These are phyloP conservation scores for Daphoenositta chrysoptera DNA, from an alignment of 2,113 vertebrate species.

Conservation along the genomic window DNA sequence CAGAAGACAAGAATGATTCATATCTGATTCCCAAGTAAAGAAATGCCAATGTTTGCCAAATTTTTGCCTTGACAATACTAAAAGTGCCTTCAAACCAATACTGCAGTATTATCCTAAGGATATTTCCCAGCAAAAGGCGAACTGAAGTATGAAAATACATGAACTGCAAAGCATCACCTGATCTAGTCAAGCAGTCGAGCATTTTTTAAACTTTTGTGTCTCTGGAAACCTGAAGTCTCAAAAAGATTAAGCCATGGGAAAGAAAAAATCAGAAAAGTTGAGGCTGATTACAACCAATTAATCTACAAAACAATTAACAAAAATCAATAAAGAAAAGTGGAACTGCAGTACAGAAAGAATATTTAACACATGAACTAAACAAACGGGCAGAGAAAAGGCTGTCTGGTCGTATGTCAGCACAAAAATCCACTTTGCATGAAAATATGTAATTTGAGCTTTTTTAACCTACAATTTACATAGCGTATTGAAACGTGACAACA, in stretches of 20 bases:
- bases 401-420: fast-evolving
- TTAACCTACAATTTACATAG: not conserved
- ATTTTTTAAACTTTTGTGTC: not conserved
- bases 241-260: not conserved
- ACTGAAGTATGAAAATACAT: not conserved
- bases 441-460: not conserved
- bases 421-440: not conserved
- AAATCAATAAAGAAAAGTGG: not conserved
- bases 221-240: not conserved
- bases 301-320: not conserved
- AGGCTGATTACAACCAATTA: not conserved
- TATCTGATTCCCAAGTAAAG: not conserved
- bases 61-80: not conserved
- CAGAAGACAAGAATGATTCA: not conserved
- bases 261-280: not conserved
- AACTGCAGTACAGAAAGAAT: not conserved
- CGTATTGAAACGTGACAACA: not conserved
- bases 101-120: not conserved
- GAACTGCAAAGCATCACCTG: not conserved
- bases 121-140: not conserved
- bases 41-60: not conserved
- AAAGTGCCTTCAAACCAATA: not conserved
- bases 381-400: not conserved
- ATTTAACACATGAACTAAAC: not conserved
- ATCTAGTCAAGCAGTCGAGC: not conserved